Evolutionary conservation across 2,797 vertebrate species (phyloP).

Genomic region (Erpetoichthys calabaricus): DNA sequence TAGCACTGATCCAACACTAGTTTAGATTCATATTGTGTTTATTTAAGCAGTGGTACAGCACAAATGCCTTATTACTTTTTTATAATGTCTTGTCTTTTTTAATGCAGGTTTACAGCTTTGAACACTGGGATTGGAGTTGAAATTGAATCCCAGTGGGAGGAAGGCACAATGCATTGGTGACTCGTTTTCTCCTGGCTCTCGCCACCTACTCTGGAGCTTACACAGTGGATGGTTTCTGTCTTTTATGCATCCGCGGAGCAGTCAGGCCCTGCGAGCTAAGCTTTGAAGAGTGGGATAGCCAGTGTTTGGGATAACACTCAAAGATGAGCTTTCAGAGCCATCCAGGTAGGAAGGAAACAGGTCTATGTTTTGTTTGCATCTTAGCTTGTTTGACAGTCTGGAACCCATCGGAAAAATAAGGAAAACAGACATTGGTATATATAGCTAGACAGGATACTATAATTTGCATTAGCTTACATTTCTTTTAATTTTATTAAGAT

Average conservation of each 20-base stretch:
- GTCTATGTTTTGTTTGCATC: constrained; percentile 12
- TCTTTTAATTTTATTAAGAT: too few species aligned
- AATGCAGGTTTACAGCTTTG: not conserved
- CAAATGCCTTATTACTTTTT: too few species aligned
- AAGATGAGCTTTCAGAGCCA: constrained; percentile 46
- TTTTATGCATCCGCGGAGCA: constrained; percentile 24
- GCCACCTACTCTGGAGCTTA: constrained; percentile 5
- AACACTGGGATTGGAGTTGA: not conserved
- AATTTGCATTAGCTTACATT: too few species aligned
- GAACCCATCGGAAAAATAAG: too few species aligned
- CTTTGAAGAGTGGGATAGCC: constrained; percentile 13
- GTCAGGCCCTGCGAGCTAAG: constrained; percentile 27
- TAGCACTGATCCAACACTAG: too few species aligned
- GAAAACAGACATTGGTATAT: too few species aligned
- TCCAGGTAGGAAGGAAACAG: constrained; percentile 38
- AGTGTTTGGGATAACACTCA: constrained; percentile 9
- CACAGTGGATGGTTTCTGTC: constrained; percentile 30
- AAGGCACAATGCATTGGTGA: constrained; percentile 24
- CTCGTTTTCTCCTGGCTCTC: constrained; percentile 8
- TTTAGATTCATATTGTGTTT: too few species aligned
- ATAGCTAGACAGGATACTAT: too few species aligned
- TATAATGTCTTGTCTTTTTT: not conserved
- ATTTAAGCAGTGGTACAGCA: too few species aligned
- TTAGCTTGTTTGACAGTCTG: too few species aligned
- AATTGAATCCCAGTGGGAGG: constrained; percentile 13